phyloP scores from a whole-genome alignment of 2,797 vertebrate genomes.

The Tachyglossus aculeatus region DNA sequence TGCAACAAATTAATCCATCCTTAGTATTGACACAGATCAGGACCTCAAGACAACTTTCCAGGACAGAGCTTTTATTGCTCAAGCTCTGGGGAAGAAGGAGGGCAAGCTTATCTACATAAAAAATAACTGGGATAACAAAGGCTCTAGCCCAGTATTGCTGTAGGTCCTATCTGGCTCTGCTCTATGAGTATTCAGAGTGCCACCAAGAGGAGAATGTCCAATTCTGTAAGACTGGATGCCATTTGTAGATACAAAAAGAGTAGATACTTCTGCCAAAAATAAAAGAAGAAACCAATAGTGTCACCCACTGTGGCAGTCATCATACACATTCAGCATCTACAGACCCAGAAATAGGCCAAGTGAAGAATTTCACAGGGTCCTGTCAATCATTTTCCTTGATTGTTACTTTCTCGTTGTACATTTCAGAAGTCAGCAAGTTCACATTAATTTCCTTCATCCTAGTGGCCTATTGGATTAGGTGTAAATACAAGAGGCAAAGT shows the following conservation, averaged over 20 bases:
- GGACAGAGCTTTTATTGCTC: too few species aligned
- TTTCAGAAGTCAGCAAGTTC: constrained; percentile 54
- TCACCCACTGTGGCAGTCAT: background rate
- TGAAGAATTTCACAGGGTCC: constrained; percentile 51
- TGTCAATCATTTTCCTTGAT: constrained; percentile 50
- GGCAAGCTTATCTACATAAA: too few species aligned
- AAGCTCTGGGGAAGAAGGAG: too few species aligned
- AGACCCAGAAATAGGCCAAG: background rate
- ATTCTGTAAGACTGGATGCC: constrained; percentile 1
- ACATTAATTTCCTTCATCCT: constrained; percentile 57
- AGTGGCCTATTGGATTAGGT: constrained; percentile 65
- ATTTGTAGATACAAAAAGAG: too few species aligned
- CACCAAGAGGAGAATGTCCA: constrained; percentile 60
- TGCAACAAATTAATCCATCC: too few species aligned
- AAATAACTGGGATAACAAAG: too few species aligned
- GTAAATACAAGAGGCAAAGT: too few species aligned
- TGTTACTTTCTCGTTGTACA: constrained; percentile 52
- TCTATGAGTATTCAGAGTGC: constrained; percentile 61
- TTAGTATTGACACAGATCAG: too few species aligned
- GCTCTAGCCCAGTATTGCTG: too few species aligned
- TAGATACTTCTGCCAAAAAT: constrained; percentile 12
- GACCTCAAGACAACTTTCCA: too few species aligned
- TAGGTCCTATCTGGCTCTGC: too few species aligned
- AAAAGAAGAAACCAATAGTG: background rate
- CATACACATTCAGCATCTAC: background rate